phyloP scores from a whole-genome alignment of 2,797 vertebrate genomes.

The Pseudochirops corinnae region DNA sequence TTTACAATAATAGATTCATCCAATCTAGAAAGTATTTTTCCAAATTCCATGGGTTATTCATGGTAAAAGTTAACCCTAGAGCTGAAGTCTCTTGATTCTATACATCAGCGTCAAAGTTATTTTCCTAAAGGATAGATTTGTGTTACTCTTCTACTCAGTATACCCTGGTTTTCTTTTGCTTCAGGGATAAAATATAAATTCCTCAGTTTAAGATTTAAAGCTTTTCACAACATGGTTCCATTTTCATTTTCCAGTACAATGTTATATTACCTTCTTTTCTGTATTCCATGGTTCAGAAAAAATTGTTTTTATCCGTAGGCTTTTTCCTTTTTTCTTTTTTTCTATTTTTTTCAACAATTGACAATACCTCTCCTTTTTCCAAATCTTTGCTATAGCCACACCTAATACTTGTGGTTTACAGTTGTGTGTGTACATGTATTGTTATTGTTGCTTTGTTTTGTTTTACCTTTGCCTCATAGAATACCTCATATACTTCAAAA shows the following conservation, averaged over 20 bases:
- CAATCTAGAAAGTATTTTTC: background rate
- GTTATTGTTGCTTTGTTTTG: background rate
- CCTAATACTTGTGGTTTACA: background rate
- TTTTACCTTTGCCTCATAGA: background rate
- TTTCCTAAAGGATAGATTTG: background rate
- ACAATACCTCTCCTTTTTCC: background rate
- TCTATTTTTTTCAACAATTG: background rate
- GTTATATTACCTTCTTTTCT: background rate
- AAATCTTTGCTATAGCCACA: background rate
- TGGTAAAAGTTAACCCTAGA: background rate
- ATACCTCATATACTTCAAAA: background rate
- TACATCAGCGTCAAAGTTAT: background rate
- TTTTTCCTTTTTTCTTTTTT: background rate
- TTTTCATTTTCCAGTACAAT: background rate
- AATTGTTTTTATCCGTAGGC: background rate
- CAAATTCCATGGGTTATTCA: background rate
- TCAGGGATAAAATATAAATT: background rate
- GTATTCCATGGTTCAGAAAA: background rate
- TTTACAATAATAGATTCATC: background rate
- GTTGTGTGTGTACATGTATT: background rate
- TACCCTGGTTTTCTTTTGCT: background rate
- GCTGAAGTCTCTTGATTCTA: background rate
- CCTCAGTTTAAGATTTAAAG: background rate
- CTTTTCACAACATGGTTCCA: background rate
- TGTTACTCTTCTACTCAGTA: background rate